Evolutionary conservation across 1,140 invertebrate species (phyloP).

Genomic region (Trialeurodes vaporariorum): DNA sequence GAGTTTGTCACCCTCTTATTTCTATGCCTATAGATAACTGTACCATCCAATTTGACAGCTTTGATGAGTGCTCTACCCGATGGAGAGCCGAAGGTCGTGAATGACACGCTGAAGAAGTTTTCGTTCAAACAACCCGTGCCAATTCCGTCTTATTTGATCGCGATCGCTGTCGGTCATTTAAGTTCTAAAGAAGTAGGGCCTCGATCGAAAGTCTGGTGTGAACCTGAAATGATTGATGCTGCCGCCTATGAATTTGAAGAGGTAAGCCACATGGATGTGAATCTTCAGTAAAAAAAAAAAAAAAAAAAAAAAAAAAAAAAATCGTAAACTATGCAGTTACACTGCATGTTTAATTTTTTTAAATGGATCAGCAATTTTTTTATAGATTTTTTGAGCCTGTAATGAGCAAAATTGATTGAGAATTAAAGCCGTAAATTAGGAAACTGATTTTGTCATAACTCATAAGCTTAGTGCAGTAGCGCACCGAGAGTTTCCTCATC

Average conservation of each 20-base stretch:
- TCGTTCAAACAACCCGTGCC: conserved; percentile 65
- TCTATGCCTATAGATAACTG: conserved; percentile 48
- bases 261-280: conserved; percentile 33
- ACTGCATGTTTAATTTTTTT: too few relatives aligned
- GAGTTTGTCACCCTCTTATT: conserved; percentile 7
- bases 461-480: too few relatives aligned
- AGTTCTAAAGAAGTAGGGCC: conserved; percentile 64
- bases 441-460: too few relatives aligned
- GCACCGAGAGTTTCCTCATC: too few relatives aligned
- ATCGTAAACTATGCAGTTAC: too few relatives aligned
- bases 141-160: conserved; percentile 66
- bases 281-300: too few relatives aligned
- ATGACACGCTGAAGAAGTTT: conserved; percentile 36
- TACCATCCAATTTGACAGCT: conserved; percentile 61
- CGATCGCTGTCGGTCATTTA: conserved; percentile 74
- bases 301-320: too few relatives aligned
- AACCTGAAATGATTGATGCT: conserved; percentile 70
- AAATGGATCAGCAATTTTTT: too few relatives aligned
- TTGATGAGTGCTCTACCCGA: conserved; percentile 77
- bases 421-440: too few relatives aligned
- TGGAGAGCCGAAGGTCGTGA: conserved; percentile 30
- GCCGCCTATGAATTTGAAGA: conserved; percentile 80
- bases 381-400: too few relatives aligned
- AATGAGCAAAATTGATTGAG: too few relatives aligned
- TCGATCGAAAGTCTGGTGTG: conserved; percentile 75